phyloP scores from a whole-genome alignment of 2,797 vertebrate species.

The Gallinago stenura region DNA sequence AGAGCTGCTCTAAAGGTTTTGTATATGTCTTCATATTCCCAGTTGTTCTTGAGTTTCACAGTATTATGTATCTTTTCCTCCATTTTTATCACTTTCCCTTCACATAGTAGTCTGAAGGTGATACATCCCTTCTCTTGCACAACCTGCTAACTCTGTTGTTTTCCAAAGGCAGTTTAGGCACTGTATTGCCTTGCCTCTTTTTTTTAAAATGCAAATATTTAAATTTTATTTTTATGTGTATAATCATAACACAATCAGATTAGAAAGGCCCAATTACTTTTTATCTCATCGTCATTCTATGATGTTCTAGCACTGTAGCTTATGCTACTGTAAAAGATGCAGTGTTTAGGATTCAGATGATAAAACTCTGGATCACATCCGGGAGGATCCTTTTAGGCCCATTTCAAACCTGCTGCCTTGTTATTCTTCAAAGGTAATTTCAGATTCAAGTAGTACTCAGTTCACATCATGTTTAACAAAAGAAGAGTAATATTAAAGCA shows the following conservation, averaged over 20 bases:
- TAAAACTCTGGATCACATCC: background rate
- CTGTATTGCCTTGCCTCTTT: background rate
- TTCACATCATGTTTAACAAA: background rate
- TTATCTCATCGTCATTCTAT: background rate
- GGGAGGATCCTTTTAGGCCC: background rate
- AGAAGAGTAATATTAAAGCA: background rate
- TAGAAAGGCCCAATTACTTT: background rate
- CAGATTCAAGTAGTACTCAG: background rate
- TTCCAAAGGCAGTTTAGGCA: background rate
- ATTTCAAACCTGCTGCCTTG: background rate
- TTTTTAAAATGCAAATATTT: background rate
- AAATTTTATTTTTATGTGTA: background rate
- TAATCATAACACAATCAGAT: background rate
- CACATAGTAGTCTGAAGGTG: background rate
- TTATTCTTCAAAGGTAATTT: background rate
- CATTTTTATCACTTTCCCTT: background rate
- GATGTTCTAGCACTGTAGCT: background rate
- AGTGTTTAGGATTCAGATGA: background rate
- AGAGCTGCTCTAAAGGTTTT: background rate
- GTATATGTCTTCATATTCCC: background rate
- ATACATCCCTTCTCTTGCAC: background rate
- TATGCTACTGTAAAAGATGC: background rate
- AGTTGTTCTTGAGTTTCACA: background rate
- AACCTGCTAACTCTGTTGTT: background rate
- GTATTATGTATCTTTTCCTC: background rate